Conservation (phyloP, 2,888 invertebrate species). For the Oegoconia quadripuncta region DNA sequence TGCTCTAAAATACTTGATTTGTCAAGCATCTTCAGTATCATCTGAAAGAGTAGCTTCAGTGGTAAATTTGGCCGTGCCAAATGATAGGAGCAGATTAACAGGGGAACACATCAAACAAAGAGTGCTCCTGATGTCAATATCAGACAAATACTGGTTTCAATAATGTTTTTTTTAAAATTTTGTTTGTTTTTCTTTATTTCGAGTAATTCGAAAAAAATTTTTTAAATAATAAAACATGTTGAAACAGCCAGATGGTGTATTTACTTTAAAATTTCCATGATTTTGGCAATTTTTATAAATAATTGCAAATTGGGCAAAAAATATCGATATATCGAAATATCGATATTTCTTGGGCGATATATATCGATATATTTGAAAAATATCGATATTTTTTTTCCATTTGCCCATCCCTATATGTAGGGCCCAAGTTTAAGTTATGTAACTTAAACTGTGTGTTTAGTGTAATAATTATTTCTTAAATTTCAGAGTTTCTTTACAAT, state of each 20-base stretch:
- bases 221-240: too few species aligned
- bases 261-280: too few species aligned
- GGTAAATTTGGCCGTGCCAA: conserved; percentile 25
- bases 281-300: too few species aligned
- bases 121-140: conserved; percentile 26
- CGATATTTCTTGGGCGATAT: too few species aligned
- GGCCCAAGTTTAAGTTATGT: too few species aligned
- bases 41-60: conserved; percentile 23
- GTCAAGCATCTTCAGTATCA: conserved; percentile 23
- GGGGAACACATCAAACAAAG: conserved; percentile 28
- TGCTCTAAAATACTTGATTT: conserved; percentile 27
- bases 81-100: conserved; percentile 29
- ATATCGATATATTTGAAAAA: too few species aligned
- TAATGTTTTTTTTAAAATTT: background rate
- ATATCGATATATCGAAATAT: too few species aligned
- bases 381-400: too few species aligned
- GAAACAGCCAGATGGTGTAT: too few species aligned
- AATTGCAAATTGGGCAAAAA: too few species aligned
- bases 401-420: too few species aligned
- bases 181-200: background rate
- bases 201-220: background rate
- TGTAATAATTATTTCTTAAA: background rate
- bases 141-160: conserved; percentile 36
- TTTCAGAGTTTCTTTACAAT: conserved; percentile 1
- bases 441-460: background rate